Evolutionary conservation across 2,113 vertebrate species (phyloP), one percentile per base, ranked within the genome.

Genomic region (Hippocampus zosterae): DNA sequence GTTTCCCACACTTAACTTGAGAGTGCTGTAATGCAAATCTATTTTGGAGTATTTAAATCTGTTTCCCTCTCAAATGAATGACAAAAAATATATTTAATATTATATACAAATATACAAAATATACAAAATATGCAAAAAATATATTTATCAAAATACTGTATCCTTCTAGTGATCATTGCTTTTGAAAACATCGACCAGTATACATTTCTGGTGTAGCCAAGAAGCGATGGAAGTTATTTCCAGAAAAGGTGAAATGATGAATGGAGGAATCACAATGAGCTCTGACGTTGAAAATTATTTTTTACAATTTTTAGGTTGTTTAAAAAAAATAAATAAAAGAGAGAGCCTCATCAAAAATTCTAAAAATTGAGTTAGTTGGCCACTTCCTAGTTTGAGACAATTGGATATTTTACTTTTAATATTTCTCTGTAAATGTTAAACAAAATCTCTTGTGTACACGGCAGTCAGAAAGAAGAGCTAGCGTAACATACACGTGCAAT

Each of bases 21-120:
- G 60, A 41, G 29, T 37, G 10, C 18, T 12, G 8, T 21, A 11
- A 40, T 62, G 33, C 12, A 62, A 62, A 12, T 37, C n/a, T 23
- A 12, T 29, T 60, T 60, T 3, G 2, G 57, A 33, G 29, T 61
- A 19, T 37, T 61, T 61, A 59, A 59, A 76, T 76, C 19, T 19
- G 3, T 41, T 33, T 56, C 42, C 61, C 65, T 56, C 65, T 68
- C n/a, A 68, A 55, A 40, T 50, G 41, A 53, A 62, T n/a, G 4
- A 56, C 55, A 15, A 56, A 37, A 37, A 29, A 27, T 33, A 33
- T 33, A 33, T 33, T 5, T 33, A 33, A n/a, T n/a, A n/a, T n/a
- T n/a, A n/a, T n/a, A n/a, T n/a, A n/a, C n/a, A n/a, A n/a, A n/a
- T n/a, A n/a, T n/a, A n/a, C n/a, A n/a, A n/a, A n/a, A n/a, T n/a